phyloP scores from a whole-genome alignment of 2,113 vertebrate genomes.

The Budorcas taxicolor region DNA sequence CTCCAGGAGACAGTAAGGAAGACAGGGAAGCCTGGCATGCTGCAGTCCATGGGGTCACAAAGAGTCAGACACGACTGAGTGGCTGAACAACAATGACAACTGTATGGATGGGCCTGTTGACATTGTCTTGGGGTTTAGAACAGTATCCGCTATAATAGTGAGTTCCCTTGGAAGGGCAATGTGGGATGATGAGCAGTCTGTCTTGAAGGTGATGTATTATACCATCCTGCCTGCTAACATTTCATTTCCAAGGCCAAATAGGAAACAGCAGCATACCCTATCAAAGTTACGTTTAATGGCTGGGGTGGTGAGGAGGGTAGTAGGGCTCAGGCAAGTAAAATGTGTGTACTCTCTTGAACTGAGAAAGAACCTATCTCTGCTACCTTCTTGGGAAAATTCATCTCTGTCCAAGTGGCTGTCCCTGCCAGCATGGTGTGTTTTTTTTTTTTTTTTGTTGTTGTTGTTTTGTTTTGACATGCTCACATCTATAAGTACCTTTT shows the following conservation, averaged over 20 bases:
- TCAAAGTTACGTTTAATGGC: not conserved
- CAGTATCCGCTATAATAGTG: accelerated
- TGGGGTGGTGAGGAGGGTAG: not conserved
- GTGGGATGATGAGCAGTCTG: accelerated
- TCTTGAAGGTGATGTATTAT: not conserved
- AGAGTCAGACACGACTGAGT: not conserved
- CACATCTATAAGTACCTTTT: not conserved
- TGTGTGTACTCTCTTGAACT: not conserved
- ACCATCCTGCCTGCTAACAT: not conserved
- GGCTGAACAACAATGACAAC: not conserved
- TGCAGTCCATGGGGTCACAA: not conserved
- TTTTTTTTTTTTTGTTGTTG: not conserved
- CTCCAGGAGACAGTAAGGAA: not conserved
- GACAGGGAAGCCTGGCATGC: not conserved
- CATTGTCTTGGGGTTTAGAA: not conserved
- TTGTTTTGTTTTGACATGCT: not conserved
- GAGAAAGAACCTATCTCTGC: not conserved
- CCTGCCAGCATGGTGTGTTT: not conserved
- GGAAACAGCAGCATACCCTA: not conserved
- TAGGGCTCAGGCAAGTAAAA: accelerated
- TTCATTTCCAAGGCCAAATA: not conserved
- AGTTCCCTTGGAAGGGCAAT: accelerated
- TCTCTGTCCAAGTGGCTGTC: not conserved
- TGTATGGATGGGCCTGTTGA: not conserved
- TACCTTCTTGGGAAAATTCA: not conserved